phyloP scores from a whole-genome alignment of 2,797 vertebrate species.

The Oreochromis grahami region DNA sequence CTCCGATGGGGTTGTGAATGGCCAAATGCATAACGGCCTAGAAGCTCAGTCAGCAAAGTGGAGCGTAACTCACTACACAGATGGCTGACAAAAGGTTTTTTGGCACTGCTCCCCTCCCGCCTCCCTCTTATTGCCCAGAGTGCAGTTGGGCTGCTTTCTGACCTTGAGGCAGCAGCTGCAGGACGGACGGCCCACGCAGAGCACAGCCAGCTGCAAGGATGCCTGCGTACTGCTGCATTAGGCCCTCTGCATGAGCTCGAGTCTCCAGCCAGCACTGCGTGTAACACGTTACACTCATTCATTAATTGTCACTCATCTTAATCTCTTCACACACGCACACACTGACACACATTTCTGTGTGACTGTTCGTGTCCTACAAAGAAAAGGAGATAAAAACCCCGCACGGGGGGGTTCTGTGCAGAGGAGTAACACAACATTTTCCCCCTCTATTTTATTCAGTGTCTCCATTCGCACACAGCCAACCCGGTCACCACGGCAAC shows the following conservation, averaged over 20 bases:
- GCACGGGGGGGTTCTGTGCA: background rate
- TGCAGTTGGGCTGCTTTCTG: constrained; percentile 16
- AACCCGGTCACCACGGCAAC: constrained; percentile 73
- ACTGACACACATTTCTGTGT: background rate
- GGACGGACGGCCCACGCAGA: constrained; percentile 16
- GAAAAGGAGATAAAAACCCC: constrained; percentile 3
- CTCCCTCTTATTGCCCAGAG: background rate
- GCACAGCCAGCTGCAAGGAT: constrained; percentile 34
- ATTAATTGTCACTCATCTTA: constrained; percentile 27
- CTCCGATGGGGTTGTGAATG: constrained; percentile 17
- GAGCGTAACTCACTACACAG: constrained; percentile 24
- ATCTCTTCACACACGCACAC: background rate
- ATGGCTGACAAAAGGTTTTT: constrained; percentile 42
- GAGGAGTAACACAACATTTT: constrained; percentile 52
- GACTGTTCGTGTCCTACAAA: background rate
- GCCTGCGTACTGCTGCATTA: constrained; percentile 11
- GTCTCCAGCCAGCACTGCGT: background rate
- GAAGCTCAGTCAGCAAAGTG: constrained; percentile 47
- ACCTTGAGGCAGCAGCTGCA: constrained; percentile 57
- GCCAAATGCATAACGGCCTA: constrained; percentile 8
- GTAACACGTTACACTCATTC: background rate
- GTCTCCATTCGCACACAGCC: constrained; percentile 71
- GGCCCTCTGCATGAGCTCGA: background rate
- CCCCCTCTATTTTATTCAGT: constrained; percentile 53
- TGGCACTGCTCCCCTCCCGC: background rate